A percentile compares a stretch with the other conserved stretches of the same genome.
Evolutionary conservation across 2,113 vertebrate species (phyloP).

Genomic region (Petrocephalus zakoni): DNA sequence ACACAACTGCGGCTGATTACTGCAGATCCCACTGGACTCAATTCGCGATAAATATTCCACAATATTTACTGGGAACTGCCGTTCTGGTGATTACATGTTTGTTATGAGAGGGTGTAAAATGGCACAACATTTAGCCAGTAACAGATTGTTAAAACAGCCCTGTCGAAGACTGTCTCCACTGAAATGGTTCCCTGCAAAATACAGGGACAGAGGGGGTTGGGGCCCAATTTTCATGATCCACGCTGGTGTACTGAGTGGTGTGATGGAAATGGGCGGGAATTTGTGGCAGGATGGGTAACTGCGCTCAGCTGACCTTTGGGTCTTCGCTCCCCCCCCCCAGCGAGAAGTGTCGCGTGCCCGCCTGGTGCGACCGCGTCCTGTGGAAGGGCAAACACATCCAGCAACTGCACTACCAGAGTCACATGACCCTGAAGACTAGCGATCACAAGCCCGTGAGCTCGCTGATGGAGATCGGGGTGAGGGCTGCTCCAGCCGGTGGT

Average conservation of each 20-base stretch:
- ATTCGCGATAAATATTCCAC: neutral
- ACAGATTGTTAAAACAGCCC: neutral
- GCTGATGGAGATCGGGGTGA: slow-evolving; percentile 77
- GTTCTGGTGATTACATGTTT: neutral
- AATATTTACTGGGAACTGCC: neutral
- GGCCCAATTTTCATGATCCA: neutral
- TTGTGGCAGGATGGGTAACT: neutral
- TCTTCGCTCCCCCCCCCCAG: slow-evolving; percentile 49
- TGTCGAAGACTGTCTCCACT: neutral
- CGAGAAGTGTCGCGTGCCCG: slow-evolving; percentile 88
- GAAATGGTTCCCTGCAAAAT: neutral
- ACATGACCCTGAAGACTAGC: slow-evolving; percentile 85
- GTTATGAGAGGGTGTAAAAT: neutral
- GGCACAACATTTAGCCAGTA: neutral
- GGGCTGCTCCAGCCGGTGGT: slow-evolving; percentile 20
- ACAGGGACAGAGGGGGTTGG: neutral
- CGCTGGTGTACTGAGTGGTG: neutral
- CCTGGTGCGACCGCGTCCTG: slow-evolving; percentile 93
- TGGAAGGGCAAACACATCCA: slow-evolving; percentile 80
- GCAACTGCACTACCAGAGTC: slow-evolving; percentile 82
- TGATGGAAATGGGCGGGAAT: neutral
- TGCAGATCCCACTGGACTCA: neutral
- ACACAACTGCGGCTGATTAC: neutral
- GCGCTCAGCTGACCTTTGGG: neutral
- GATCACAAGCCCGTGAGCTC: slow-evolving; percentile 98